phyloP scores from a whole-genome alignment of 2,888 invertebrate species.

The Volucella inanis region DNA sequence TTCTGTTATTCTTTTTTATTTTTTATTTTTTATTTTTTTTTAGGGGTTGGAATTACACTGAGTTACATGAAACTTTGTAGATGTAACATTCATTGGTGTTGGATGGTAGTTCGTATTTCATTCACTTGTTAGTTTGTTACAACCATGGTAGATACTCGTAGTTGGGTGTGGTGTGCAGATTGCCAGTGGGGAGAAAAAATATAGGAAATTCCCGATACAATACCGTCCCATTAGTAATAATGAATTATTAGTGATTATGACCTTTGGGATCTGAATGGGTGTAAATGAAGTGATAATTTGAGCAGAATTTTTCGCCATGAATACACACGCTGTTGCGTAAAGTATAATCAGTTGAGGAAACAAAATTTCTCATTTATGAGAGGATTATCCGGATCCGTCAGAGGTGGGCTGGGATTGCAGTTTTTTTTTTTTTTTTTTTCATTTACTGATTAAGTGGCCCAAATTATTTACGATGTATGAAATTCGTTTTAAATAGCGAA shows the following conservation, averaged over 20 bases:
- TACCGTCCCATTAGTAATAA: constrained; percentile 55
- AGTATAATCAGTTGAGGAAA: neutral
- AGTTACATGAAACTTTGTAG: neutral
- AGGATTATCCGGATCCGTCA: too few species aligned
- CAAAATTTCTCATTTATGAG: neutral
- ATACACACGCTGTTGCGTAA: neutral
- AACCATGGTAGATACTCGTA: neutral
- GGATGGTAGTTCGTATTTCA: neutral
- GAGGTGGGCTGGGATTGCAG: too few species aligned
- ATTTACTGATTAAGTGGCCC: too few species aligned
- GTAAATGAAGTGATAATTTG: constrained; percentile 50
- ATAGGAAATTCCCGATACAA: constrained; percentile 20
- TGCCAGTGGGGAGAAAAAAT: neutral
- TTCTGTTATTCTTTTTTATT: neutral
- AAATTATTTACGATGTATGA: too few species aligned
- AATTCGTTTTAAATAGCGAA: too few species aligned
- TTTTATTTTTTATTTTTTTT: neutral
- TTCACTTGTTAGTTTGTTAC: constrained; percentile 7
- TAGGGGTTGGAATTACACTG: neutral
- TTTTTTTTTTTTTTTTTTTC: too few species aligned
- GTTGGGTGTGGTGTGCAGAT: neutral
- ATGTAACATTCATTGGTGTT: neutral
- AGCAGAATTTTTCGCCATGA: constrained; percentile 11
- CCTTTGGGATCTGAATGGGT: constrained; percentile 27
- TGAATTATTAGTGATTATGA: constrained; percentile 54